A percentile compares a stretch with the other conserved stretches of the same genome.
Evolutionary conservation across 2,113 vertebrate genomes (phyloP).

Genomic region (Baryphthengus martii): DNA sequence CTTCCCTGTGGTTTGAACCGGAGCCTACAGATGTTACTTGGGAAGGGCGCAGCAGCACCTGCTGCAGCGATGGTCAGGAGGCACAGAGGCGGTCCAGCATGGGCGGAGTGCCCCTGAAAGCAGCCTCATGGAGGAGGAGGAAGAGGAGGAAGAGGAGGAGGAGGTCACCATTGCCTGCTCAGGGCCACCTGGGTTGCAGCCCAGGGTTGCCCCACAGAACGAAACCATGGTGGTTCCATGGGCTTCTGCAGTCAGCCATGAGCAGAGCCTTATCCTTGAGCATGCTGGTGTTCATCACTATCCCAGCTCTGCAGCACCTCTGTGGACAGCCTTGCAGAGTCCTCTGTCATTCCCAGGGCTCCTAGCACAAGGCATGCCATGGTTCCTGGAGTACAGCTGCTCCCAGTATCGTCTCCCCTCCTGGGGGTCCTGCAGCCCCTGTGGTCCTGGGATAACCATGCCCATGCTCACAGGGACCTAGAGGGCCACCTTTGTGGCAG

Average conservation of each 20-base stretch:
- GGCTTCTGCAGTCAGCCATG: neutral
- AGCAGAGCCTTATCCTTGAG: neutral
- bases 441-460: neutral
- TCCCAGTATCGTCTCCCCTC: neutral
- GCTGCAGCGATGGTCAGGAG: neutral
- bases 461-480: neutral
- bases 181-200: neutral
- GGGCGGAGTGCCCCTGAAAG: neutral
- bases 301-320: neutral
- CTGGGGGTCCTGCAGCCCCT: neutral
- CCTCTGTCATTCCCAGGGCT: neutral
- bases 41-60: neutral
- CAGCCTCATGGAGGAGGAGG: neutral
- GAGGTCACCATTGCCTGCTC: neutral
- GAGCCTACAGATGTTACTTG: neutral
- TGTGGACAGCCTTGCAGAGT: neutral
- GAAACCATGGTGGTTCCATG: neutral
- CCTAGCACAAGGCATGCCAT: neutral
- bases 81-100: neutral
- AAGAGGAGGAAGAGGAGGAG: neutral
- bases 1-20: neutral
- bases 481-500: neutral
- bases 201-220: neutral
- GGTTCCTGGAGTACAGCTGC: neutral
- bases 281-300: neutral